phyloP scores from a whole-genome alignment of 2,888 invertebrate species.

The Palloptera scutellata region DNA sequence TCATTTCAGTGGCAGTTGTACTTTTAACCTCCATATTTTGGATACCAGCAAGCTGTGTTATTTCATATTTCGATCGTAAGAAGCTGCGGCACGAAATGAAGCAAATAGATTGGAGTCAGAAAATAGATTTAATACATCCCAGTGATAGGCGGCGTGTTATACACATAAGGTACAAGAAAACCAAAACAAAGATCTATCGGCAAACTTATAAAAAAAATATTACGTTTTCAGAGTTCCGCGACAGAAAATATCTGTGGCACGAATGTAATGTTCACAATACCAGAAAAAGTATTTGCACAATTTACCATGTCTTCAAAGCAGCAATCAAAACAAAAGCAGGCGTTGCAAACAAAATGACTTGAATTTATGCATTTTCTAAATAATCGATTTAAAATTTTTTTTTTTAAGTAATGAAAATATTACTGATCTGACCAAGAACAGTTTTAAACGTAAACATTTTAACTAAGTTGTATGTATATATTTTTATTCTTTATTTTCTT shows the following conservation, averaged over 20 bases:
- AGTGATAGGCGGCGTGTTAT: constrained; percentile 76
- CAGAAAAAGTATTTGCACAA: not conserved
- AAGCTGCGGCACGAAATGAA: constrained; percentile 76
- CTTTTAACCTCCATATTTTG: constrained; percentile 90
- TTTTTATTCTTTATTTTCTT: too few relatives aligned
- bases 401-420: too few relatives aligned
- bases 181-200: constrained; percentile 4
- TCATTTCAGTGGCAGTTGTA: constrained; percentile 72
- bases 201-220: not conserved
- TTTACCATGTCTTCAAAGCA: not conserved
- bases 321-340: not conserved
- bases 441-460: too few relatives aligned
- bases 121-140: constrained; percentile 76
- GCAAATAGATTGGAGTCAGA: constrained; percentile 75
- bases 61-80: constrained; percentile 83
- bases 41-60: constrained; percentile 92
- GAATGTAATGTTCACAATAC: constrained; percentile 34
- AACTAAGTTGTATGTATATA: too few relatives aligned
- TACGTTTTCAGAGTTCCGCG: constrained; percentile 58
- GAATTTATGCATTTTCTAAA: too few relatives aligned
- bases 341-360: too few relatives aligned
- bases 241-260: constrained; percentile 63
- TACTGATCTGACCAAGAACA: too few relatives aligned
- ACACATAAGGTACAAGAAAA: constrained; percentile 67
- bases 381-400: too few relatives aligned